A percentile compares a stretch with the other conserved stretches of the same genome.
These are phyloP conservation scores for Mastomys natalensis DNA, from an alignment of 2,113 vertebrate species.

Conservation along the genomic window DNA sequence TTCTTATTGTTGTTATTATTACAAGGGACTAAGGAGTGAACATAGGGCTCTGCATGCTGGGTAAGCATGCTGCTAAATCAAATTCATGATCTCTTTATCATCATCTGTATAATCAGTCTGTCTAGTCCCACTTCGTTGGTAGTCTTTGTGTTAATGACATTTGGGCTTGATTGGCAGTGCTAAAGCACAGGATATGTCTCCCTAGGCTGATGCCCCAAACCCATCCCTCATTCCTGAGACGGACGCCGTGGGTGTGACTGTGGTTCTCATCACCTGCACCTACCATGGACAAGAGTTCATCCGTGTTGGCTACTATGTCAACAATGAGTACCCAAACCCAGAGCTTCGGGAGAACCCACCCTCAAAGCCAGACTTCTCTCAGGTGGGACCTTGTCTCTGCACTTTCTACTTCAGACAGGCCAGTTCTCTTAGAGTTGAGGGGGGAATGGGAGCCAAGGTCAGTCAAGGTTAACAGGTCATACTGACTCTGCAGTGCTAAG, in stretches of 20 bases:
- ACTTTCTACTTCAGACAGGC: not conserved
- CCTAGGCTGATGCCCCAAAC: constrained; percentile 93
- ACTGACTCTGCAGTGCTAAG: not conserved
- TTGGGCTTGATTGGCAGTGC: not conserved
- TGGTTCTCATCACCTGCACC: constrained; percentile 95
- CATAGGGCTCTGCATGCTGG: not conserved
- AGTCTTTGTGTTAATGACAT: not conserved
- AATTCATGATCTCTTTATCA: not conserved
- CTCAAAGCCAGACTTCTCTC: constrained; percentile 92
- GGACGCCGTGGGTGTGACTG: constrained; percentile 95
- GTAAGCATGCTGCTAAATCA: not conserved
- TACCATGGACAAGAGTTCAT: constrained; percentile 96
- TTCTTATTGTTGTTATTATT: not conserved
- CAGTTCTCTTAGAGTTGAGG: not conserved
- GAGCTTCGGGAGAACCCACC: constrained; percentile 95
- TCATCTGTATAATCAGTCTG: not conserved
- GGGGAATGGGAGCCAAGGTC: not conserved
- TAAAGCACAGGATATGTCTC: constrained; percentile 48
- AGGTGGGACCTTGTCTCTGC: constrained; percentile 86
- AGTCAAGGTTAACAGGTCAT: not conserved
- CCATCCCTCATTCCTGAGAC: constrained; percentile 93
- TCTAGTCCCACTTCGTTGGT: not conserved
- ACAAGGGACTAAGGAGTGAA: not conserved
- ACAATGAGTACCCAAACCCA: constrained; percentile 94
- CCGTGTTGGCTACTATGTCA: constrained; percentile 96